Base-by-base conservation (phyloP, 2,797 vertebrate genomes). In the Mastacembelus armatus region DNA sequence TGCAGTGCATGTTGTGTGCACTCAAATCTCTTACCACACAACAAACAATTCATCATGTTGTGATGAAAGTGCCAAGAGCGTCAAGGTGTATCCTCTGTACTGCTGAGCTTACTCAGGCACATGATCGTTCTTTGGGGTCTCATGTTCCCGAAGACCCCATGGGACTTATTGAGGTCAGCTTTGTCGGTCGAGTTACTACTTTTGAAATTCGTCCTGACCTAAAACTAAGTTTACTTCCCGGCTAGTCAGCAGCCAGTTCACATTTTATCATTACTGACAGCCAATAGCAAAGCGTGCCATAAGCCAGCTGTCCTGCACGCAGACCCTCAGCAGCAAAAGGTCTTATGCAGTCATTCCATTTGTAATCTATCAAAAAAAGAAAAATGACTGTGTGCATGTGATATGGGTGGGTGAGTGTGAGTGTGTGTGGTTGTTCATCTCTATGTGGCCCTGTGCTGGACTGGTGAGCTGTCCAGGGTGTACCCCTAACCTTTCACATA, bases 1-100 rank as follows among this genome's bases (percentile, higher is more conserved):
- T 33, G 49, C 27, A 30, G 26, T 4, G 1, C n/a, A 39, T 57
- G 19, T 67, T 69, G 19, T 62, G 32, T 55, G 1, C 29, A 15
- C 59, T 59, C 47, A 65, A 19, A 63, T 18, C 22, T 78, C 12
- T 19, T 10, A 18, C 21, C 36, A 19, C 50, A 49, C 55, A 71
- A 51, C 66, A 79, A 77, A 69, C 78, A 74, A 71, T 83, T 66
- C 63, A 82, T 82, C 77, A 80, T 71, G 44, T 66, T 66, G 35
- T 52, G 30, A 26, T 45, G 19, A 24, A 54, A 43, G 49, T 54
- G 48, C 29, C 52, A 61, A n/a, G 16, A 50, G 35, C 67, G 56
- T 60, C 14, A 51, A 32, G 60, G 52, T 11, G 56, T 40, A 49
- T 51, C 35, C 61, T 58, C 50, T 47, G 30, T 43, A 39, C 4